A percentile compares a stretch with the other conserved stretches of the same genome.
Conservation (phyloP, 1,140 invertebrate genomes). For the Drosophila simulans region DNA sequence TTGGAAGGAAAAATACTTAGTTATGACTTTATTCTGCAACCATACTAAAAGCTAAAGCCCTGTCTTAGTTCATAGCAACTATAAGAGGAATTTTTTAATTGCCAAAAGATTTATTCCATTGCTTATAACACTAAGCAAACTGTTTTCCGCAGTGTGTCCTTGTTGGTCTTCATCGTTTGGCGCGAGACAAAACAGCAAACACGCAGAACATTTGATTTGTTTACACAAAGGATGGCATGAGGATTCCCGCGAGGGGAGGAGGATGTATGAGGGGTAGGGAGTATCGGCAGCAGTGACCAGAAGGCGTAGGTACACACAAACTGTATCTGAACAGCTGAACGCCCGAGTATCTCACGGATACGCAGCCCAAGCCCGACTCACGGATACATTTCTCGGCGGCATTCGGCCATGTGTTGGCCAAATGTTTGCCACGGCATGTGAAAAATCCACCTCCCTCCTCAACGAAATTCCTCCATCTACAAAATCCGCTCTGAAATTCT, state of each 20-base stretch:
- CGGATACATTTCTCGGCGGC: conserved; percentile 23
- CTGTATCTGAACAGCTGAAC: conserved; percentile 20
- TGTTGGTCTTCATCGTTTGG: conserved; percentile 36
- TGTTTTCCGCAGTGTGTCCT: conserved; percentile 8
- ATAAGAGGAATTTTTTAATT: too few relatives aligned
- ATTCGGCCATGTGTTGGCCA: conserved; percentile 73
- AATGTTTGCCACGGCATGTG: conserved; percentile 81
- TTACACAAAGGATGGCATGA: conserved; percentile 59
- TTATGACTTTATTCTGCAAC: neutral
- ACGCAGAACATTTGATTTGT: conserved; percentile 73
- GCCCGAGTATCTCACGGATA: conserved; percentile 58
- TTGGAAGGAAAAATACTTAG: neutral
- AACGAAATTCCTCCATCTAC: neutral
- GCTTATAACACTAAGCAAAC: neutral
- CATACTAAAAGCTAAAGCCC: too few relatives aligned
- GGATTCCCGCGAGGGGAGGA: conserved; percentile 12
- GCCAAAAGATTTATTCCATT: too few relatives aligned
- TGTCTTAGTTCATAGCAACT: too few relatives aligned
- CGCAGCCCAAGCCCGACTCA: conserved; percentile 36
- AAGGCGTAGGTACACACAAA: conserved; percentile 69
- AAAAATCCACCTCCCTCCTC: conserved; percentile 62
- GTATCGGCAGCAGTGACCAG: conserved; percentile 68
- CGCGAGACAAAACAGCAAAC: conserved; percentile 63
- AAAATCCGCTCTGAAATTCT: conserved; percentile 1
- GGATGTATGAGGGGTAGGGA: neutral